phyloP scores from a whole-genome alignment of 2,888 invertebrate species.

The Galerucella pusilla region DNA sequence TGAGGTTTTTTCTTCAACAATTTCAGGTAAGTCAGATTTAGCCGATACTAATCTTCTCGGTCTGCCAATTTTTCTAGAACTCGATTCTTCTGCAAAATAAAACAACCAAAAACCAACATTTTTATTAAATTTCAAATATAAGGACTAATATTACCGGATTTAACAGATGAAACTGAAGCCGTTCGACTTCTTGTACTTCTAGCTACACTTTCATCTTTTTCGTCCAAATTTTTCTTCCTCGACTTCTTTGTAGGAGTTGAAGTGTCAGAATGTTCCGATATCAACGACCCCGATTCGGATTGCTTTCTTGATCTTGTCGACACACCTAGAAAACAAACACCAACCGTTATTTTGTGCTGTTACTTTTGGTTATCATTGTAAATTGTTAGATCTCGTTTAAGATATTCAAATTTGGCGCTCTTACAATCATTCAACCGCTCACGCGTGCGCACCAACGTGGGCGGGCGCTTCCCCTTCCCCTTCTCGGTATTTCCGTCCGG shows the following conservation, averaged over 20 bases:
- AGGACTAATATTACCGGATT: conserved; percentile 40
- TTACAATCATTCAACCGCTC: no score
- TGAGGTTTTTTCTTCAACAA: conserved; percentile 40
- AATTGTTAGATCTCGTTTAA: no score
- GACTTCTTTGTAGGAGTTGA: conserved; percentile 40
- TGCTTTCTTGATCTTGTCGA: conserved; percentile 45
- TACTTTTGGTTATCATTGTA: no score
- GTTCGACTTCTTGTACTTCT: conserved; percentile 42
- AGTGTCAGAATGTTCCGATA: conserved; percentile 45
- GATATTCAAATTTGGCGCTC: no score
- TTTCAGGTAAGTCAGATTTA: conserved; percentile 45
- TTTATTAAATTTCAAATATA: no score
- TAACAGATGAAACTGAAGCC: conserved; percentile 46
- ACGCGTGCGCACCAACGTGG: no score
- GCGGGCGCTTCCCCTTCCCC: no score
- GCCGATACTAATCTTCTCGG: conserved; percentile 34
- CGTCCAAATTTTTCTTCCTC: conserved; percentile 34
- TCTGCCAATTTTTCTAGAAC: conserved; percentile 35
- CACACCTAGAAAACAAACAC: conserved; percentile 39
- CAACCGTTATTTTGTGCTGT: no score
- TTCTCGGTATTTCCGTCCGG: no score
- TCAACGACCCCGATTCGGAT: conserved; percentile 46
- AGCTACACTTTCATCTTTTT: conserved; percentile 12
- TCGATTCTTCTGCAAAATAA: conserved; percentile 35
- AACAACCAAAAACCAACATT: background rate